Percentiles rank a stretch among this genome's conserved stretches.
These are phyloP conservation scores for Lordiphosa fenestrarum DNA, from an alignment of 2,888 invertebrate genomes.

Conservation along the genomic window DNA sequence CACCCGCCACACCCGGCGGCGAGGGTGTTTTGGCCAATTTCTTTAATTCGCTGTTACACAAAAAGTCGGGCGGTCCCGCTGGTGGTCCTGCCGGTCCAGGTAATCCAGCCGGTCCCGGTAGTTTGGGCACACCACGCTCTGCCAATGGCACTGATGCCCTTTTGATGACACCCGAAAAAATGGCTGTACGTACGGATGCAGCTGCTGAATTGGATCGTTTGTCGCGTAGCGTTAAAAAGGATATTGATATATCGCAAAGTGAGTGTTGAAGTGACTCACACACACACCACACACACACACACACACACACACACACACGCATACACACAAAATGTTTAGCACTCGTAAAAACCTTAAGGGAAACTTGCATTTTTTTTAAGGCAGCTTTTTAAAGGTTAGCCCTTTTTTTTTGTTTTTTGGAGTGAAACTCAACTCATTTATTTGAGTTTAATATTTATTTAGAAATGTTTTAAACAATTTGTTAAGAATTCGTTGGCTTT, in stretches of 20 bases:
- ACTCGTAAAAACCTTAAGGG: not conserved
- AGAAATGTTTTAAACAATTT: no score
- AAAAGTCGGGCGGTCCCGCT: constrained; percentile 87
- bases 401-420: not conserved
- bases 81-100: constrained; percentile 42
- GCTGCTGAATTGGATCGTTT: constrained; percentile 95
- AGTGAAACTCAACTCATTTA: constrained; percentile 1
- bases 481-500: no score
- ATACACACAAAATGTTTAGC: not conserved
- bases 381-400: no score
- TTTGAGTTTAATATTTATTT: no score
- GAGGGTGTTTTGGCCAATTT: constrained; percentile 98
- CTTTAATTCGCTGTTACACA: constrained; percentile 97
- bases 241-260: constrained; percentile 80
- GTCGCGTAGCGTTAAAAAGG: constrained; percentile 83
- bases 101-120: constrained; percentile 80
- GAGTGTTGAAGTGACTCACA: constrained; percentile 73
- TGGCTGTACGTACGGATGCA: constrained; percentile 91
- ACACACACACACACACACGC: constrained; percentile 11
- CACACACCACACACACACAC: constrained; percentile 11
- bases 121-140: constrained; percentile 74
- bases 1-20: constrained; percentile 88
- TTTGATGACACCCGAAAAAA: constrained; percentile 83
- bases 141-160: constrained; percentile 77
- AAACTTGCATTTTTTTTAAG: not conserved